Evolutionary conservation across 2,888 invertebrate genomes (phyloP).

Genomic region (Meta bourneti): DNA sequence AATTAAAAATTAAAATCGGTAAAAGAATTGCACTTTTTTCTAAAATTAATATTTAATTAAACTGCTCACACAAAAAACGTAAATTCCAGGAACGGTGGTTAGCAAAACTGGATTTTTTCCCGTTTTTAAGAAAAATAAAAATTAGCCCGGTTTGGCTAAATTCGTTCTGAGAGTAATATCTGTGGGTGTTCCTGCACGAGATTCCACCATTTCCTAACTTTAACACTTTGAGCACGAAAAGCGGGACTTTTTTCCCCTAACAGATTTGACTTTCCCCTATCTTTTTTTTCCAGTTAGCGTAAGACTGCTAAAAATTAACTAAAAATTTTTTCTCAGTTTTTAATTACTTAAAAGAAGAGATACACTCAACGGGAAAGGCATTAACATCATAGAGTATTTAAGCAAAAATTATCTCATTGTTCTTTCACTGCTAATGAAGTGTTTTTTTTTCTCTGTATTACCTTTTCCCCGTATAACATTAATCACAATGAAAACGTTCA

Average conservation of each 20-base stretch:
- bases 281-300: constrained; percentile 52
- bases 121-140: constrained; percentile 64
- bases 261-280: constrained; percentile 60
- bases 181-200: constrained; percentile 47
- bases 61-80: constrained; percentile 60
- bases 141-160: constrained; percentile 66
- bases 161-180: constrained; percentile 65
- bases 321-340: constrained; percentile 67
- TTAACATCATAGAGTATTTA: constrained; percentile 69
- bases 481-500: constrained; percentile 60
- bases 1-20: constrained; percentile 71
- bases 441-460: constrained; percentile 50
- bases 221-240: constrained; percentile 75
- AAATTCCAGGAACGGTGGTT: constrained; percentile 6
- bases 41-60: constrained; percentile 76
- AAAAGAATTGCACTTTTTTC: constrained; percentile 68
- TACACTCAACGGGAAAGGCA: constrained; percentile 50
- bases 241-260: constrained; percentile 44
- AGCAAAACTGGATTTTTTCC: constrained; percentile 30
- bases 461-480: constrained; percentile 34
- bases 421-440: constrained; percentile 66
- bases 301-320: constrained; percentile 73
- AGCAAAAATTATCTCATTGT: constrained; percentile 69
- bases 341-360: constrained; percentile 65
- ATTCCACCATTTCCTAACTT: constrained; percentile 73